phyloP scores from a whole-genome alignment of 2,888 invertebrate genomes.

The Drosophila putrida region DNA sequence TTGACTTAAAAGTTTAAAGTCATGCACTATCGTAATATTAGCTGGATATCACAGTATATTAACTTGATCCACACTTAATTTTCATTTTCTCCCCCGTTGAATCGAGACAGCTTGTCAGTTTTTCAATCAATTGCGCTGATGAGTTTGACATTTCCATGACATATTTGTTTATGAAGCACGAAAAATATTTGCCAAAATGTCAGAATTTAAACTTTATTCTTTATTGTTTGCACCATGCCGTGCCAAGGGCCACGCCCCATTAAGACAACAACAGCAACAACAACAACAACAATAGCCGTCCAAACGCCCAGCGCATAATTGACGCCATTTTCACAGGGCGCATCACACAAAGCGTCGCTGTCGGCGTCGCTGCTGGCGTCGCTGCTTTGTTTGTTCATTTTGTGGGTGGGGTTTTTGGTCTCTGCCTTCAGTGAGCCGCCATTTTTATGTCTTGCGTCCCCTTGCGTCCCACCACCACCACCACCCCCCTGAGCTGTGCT shows the following conservation, averaged over 20 bases:
- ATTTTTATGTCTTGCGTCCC: constrained; percentile 57
- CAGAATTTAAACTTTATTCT: constrained; percentile 78
- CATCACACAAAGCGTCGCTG: constrained; percentile 25
- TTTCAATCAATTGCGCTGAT: constrained; percentile 73
- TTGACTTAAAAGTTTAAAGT: neutral
- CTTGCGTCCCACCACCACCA: neutral
- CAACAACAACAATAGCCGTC: constrained; percentile 10
- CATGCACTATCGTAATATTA: neutral
- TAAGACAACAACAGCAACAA: constrained; percentile 4
- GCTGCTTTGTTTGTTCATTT: constrained; percentile 36
- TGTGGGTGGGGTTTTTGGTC: constrained; percentile 59
- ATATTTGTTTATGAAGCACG: constrained; percentile 76
- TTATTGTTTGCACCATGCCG: constrained; percentile 70
- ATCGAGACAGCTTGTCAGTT: constrained; percentile 65
- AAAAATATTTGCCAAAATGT: constrained; percentile 80
- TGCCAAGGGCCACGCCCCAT: constrained; percentile 71
- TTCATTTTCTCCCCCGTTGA: neutral
- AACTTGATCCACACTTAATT: constrained; percentile 5
- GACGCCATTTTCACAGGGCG: constrained; percentile 68
- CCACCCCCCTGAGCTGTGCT: constrained; percentile 5
- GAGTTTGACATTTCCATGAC: constrained; percentile 81
- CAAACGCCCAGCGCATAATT: constrained; percentile 64
- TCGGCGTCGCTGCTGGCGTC: constrained; percentile 13
- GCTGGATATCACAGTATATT: constrained; percentile 2
- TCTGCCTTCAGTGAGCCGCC: constrained; percentile 51